Evolutionary conservation across 35 echinoderm and acorn worm species (phyloP).

Genomic region (Apostichopus californicus): DNA sequence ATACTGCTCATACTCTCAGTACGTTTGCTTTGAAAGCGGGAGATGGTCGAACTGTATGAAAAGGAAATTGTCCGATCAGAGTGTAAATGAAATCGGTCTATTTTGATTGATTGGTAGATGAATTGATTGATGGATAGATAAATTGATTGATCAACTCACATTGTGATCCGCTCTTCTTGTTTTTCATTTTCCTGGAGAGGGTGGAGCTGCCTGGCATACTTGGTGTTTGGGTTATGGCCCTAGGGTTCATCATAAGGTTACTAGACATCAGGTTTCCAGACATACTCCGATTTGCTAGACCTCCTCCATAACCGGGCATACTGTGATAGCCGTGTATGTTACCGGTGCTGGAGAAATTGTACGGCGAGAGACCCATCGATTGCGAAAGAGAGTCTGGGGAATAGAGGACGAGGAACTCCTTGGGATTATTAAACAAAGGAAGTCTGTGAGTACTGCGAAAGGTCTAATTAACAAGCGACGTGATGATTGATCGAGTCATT

Average conservation of each 20-base stretch:
- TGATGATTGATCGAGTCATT: too few species aligned
- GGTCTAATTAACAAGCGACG: too few species aligned
- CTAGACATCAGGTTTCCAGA: slow-evolving; percentile 39
- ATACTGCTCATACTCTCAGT: too few species aligned
- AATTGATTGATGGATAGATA: too few species aligned
- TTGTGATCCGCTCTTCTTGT: slow-evolving; percentile 48
- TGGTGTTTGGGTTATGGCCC: slow-evolving; percentile 18
- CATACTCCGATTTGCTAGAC: slow-evolving; percentile 29
- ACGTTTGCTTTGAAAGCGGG: too few species aligned
- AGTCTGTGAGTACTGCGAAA: too few species aligned
- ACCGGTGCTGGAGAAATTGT: slow-evolving; percentile 27
- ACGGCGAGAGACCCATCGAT: slow-evolving; percentile 12
- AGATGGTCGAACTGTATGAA: too few species aligned
- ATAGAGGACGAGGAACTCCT: background rate
- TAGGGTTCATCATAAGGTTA: slow-evolving; percentile 18
- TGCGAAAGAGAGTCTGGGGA: background rate
- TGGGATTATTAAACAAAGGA: too few species aligned
- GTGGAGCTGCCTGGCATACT: slow-evolving; percentile 50
- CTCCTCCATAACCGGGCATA: slow-evolving; percentile 46
- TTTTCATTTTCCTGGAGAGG: slow-evolving; percentile 46
- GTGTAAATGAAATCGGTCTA: too few species aligned
- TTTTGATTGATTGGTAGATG: too few species aligned
- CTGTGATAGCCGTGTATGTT: slow-evolving; percentile 42
- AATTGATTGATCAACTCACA: slow-evolving; percentile 17
- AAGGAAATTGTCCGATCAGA: too few species aligned